A percentile compares a stretch with the other conserved stretches of the same genome.
These are phyloP conservation scores for Gasterosteus aculeatus DNA, from an alignment of 2,113 vertebrate species.

Conservation along the genomic window DNA sequence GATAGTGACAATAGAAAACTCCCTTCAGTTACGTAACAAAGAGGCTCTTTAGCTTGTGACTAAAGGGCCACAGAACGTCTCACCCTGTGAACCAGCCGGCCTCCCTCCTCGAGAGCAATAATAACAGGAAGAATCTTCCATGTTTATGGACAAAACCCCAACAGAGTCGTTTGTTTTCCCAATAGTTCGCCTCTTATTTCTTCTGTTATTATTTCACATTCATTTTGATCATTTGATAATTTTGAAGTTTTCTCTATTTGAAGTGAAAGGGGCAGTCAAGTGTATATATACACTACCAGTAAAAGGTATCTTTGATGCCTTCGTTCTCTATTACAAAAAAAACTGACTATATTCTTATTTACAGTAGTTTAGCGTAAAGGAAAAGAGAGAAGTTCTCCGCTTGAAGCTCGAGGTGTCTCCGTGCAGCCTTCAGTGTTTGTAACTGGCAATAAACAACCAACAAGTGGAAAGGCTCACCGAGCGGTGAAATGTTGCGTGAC, in stretches of 20 bases:
- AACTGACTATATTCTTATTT: conserved; percentile 7
- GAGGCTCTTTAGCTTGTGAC: not conserved
- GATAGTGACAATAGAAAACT: not conserved
- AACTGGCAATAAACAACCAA: conserved; percentile 18
- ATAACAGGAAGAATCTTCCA: not conserved
- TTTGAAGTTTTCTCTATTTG: no score
- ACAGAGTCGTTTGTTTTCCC: not conserved
- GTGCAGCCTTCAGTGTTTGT: conserved; percentile 28
- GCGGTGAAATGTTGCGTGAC: conserved; percentile 24
- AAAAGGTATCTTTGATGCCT: no score
- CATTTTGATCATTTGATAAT: not conserved
- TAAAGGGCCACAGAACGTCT: not conserved
- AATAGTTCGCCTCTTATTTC: no score
- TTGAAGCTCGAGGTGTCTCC: conserved; percentile 27
- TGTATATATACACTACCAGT: no score
- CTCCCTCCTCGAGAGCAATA: not conserved
- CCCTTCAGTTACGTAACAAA: not conserved
- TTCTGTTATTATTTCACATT: no score
- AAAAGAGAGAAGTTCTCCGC: not conserved
- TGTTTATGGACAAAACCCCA: not conserved
- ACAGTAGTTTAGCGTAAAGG: conserved; percentile 2
- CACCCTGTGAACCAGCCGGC: not conserved
- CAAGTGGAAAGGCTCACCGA: conserved; percentile 24
- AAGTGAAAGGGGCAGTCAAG: no score
- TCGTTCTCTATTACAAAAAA: not conserved